phyloP scores from a whole-genome alignment of 2,888 invertebrate species.

The Ormyrus rosae region DNA sequence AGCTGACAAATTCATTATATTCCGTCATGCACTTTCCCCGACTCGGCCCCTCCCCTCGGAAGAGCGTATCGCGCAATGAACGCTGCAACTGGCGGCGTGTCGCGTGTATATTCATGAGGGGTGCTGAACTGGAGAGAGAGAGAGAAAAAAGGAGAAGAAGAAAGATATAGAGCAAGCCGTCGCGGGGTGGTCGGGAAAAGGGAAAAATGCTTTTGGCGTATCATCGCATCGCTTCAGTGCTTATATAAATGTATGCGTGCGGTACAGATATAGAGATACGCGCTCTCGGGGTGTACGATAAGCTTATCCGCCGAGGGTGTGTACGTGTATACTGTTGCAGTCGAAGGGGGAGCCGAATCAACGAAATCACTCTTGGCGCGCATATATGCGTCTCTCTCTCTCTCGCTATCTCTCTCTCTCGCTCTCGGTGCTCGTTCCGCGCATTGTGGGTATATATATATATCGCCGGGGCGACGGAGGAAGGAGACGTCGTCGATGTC shows the following conservation, averaged over 20 bases:
- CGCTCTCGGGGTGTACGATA: constrained; percentile 18
- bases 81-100: constrained; percentile 49
- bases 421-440: background rate
- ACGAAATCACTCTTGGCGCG: constrained; percentile 39
- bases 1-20: background rate
- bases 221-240: constrained; percentile 25
- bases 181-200: constrained; percentile 20
- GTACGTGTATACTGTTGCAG: too few relatives aligned
- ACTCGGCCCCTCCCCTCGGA: background rate
- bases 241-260: background rate
- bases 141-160: constrained; percentile 1
- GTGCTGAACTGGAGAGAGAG: background rate
- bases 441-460: background rate
- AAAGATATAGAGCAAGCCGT: constrained; percentile 22
- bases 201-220: constrained; percentile 51
- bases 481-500: constrained; percentile 5
- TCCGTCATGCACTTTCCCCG: background rate
- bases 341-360: constrained; percentile 23
- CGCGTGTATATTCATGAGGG: constrained; percentile 52
- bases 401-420: background rate
- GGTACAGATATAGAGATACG: constrained; percentile 28
- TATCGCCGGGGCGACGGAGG: background rate
- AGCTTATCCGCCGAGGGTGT: constrained; percentile 36
- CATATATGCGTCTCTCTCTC: constrained; percentile 2
- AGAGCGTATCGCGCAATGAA: constrained; percentile 2